Conservation (phyloP, 2,888 invertebrate species). For the Caenorhabditis sp. region DNA sequence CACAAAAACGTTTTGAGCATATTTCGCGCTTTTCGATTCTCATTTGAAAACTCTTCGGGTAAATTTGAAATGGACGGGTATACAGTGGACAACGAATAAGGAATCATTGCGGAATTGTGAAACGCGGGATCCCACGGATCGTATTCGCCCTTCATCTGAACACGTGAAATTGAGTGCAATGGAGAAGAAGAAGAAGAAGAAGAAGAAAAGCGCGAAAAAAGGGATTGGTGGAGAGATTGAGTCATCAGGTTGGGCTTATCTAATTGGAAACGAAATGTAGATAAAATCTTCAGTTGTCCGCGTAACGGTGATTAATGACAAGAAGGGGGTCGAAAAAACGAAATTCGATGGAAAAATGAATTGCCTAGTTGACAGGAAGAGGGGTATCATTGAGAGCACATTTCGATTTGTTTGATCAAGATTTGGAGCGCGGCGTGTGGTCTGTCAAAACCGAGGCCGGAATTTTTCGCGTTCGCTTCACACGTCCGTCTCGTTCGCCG, state of each 20-base stretch:
- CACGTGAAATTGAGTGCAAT: conserved; percentile 4
- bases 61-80: conserved; percentile 33
- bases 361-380: not conserved
- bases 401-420: conserved; percentile 45
- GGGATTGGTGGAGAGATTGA: conserved; percentile 33
- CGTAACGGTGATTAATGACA: conserved; percentile 27
- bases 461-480: too few relatives aligned
- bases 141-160: conserved; percentile 44
- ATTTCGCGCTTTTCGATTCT: conserved; percentile 18
- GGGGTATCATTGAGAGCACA: conserved; percentile 26
- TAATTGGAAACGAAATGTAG: conserved; percentile 48
- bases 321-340: not conserved
- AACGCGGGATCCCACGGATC: conserved; percentile 46
- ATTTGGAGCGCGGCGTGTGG: conserved; percentile 2
- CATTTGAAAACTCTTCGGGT: conserved; percentile 57
- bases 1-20: conserved; percentile 53
- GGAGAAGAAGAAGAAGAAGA: not conserved
- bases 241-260: conserved; percentile 39
- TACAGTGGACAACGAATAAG: conserved; percentile 32
- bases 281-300: conserved; percentile 32
- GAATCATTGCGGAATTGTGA: conserved; percentile 35
- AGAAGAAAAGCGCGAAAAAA: conserved; percentile 21
- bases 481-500: conserved; percentile 14
- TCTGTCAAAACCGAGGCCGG: too few relatives aligned
- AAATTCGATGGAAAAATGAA: not conserved